Conservation (phyloP, 2,888 invertebrate genomes). For the Oxystoma pomonae region DNA sequence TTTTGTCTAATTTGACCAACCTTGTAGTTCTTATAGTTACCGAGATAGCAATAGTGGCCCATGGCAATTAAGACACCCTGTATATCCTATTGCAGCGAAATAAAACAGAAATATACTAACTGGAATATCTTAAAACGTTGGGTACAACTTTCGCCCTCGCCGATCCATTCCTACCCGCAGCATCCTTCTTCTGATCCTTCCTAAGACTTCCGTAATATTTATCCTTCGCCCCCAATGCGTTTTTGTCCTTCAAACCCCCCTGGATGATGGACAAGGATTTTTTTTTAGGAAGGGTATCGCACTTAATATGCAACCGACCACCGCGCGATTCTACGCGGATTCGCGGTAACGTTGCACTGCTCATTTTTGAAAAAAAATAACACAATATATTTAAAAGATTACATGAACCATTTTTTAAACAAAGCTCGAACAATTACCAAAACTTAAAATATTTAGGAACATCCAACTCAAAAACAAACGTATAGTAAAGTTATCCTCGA, state of each 20-base stretch:
- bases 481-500: no score
- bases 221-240: neutral
- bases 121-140: constrained; percentile 32
- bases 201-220: neutral
- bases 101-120: constrained; percentile 23
- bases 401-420: no score
- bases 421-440: no score
- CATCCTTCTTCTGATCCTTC: neutral
- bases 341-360: constrained; percentile 39
- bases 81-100: no score
- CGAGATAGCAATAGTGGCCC: no score
- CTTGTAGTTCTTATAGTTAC: no score
- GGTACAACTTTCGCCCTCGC: neutral
- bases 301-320: constrained; percentile 36
- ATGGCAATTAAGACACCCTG: no score
- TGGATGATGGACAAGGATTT: neutral
- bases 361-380: no score
- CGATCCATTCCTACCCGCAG: neutral
- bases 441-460: no score
- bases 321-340: constrained; percentile 42
- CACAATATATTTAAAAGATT: no score
- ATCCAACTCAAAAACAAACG: no score
- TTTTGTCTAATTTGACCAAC: no score
- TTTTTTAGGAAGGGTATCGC: constrained; percentile 34
- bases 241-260: neutral